Percentiles rank a stretch among this genome's conserved stretches.
Evolutionary conservation across 2,797 vertebrate species (phyloP).

Genomic region (Xyrichtys novacula): DNA sequence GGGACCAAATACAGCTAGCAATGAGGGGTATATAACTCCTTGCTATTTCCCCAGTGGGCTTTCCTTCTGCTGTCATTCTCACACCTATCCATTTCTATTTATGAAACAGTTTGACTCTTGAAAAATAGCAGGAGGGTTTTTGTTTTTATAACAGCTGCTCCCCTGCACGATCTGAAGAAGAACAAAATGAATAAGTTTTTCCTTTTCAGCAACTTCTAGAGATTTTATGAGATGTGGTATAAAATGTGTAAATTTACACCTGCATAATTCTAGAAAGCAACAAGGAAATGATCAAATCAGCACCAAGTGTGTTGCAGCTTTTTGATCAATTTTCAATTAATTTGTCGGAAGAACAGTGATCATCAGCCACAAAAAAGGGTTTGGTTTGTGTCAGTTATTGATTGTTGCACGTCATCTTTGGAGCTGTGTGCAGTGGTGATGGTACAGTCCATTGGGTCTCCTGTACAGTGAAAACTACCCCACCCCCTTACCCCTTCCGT

Average conservation of each 20-base stretch:
- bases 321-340: background rate
- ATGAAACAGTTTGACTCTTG: slow-evolving; percentile 29
- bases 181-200: background rate
- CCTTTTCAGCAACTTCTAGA: slow-evolving; percentile 7
- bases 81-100: slow-evolving; percentile 38
- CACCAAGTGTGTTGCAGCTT: background rate
- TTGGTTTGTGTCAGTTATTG: slow-evolving; percentile 47
- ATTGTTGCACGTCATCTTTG: slow-evolving; percentile 63
- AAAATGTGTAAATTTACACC: slow-evolving; percentile 16
- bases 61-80: slow-evolving; percentile 18
- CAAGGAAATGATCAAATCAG: slow-evolving; percentile 5
- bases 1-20: slow-evolving; percentile 14
- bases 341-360: background rate
- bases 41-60: slow-evolving; percentile 4
- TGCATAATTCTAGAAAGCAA: slow-evolving; percentile 5
- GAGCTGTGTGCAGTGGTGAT: slow-evolving; percentile 44
- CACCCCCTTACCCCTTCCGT: slow-evolving; percentile 47
- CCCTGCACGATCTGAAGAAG: background rate
- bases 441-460: slow-evolving; percentile 71
- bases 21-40: background rate
- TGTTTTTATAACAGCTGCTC: slow-evolving; percentile 29
- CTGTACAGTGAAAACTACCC: slow-evolving; percentile 47
- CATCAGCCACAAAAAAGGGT: slow-evolving; percentile 1
- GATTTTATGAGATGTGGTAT: slow-evolving; percentile 39
- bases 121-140: slow-evolving; percentile 24